Evolutionary conservation across 2,797 vertebrate species (phyloP).

Genomic region (Philypnodon macrostomus): DNA sequence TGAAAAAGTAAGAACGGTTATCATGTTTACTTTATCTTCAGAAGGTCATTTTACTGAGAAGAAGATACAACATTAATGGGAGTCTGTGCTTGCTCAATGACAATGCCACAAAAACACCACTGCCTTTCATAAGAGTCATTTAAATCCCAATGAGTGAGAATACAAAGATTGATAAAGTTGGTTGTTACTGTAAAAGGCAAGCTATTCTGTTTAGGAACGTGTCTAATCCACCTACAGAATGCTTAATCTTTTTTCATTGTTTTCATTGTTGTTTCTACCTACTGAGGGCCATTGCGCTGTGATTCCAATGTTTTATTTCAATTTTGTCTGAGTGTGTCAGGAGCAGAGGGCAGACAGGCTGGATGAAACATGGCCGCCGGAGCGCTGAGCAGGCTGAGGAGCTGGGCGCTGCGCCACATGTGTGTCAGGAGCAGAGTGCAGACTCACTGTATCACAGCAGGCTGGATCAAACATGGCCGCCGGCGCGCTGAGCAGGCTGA

Average conservation of each 20-base stretch:
- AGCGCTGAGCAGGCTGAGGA: slow-evolving; percentile 84
- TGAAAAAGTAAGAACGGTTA: background rate
- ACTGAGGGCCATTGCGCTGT: too few species aligned
- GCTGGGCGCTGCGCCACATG: slow-evolving; percentile 82
- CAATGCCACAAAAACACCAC: background rate
- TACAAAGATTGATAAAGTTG: too few species aligned
- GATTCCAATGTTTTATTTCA: too few species aligned
- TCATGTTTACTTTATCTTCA: background rate
- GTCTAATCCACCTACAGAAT: too few species aligned
- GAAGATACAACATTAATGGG: too few species aligned
- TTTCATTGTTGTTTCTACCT: too few species aligned
- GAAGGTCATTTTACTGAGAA: too few species aligned
- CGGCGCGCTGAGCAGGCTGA: slow-evolving; percentile 82
- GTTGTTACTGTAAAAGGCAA: too few species aligned
- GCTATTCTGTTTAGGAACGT: too few species aligned
- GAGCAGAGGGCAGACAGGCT: slow-evolving; percentile 32
- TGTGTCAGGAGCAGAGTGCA: background rate
- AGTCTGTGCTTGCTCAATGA: background rate
- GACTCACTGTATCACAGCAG: slow-evolving; percentile 84
- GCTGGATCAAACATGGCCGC: slow-evolving; percentile 84
- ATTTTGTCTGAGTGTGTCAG: too few species aligned
- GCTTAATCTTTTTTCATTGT: too few species aligned
- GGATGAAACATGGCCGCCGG: slow-evolving; percentile 85
- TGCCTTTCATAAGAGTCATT: background rate
- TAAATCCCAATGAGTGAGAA: background rate